These are phyloP conservation scores for Megalops atlanticus DNA, from an alignment of 2,113 vertebrate species.

Conservation along the genomic window DNA sequence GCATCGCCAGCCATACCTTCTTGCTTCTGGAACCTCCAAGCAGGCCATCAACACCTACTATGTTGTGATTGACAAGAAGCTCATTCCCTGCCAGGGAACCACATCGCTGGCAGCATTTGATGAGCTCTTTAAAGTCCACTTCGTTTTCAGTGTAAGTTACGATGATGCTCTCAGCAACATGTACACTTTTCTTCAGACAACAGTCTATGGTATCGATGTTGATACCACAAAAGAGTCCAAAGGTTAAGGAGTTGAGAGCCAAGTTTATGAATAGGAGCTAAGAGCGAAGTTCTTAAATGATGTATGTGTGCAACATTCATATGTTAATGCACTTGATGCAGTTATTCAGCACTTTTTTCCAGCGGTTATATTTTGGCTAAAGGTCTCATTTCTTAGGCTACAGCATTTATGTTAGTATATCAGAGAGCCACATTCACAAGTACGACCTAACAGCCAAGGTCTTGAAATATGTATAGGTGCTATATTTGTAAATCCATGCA, in stretches of 20 bases:
- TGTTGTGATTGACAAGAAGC: conserved; percentile 11
- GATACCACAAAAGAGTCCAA: background rate
- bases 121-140: conserved; percentile 22
- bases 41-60: conserved; percentile 1
- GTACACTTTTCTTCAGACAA: conserved; percentile 15
- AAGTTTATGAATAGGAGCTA: conserved; percentile 3
- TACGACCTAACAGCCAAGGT: too few species aligned
- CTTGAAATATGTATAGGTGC: too few species aligned
- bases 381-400: too few species aligned
- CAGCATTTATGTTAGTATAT: too few species aligned
- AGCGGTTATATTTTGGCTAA: too few species aligned
- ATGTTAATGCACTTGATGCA: too few species aligned
- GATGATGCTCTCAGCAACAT: background rate
- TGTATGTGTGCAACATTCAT: conserved; percentile 29
- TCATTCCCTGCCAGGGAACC: conserved; percentile 3
- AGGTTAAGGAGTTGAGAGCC: background rate
- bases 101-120: conserved; percentile 23
- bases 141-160: conserved; percentile 10
- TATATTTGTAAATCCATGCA: conserved; percentile 30
- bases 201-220: conserved; percentile 17
- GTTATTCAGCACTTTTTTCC: too few species aligned
- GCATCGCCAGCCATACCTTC: background rate
- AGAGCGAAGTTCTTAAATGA: background rate
- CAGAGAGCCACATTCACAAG: too few species aligned
- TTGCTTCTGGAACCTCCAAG: background rate